Evolutionary conservation across 2,113 vertebrate species (phyloP).

Genomic region (Corapipo altera): DNA sequence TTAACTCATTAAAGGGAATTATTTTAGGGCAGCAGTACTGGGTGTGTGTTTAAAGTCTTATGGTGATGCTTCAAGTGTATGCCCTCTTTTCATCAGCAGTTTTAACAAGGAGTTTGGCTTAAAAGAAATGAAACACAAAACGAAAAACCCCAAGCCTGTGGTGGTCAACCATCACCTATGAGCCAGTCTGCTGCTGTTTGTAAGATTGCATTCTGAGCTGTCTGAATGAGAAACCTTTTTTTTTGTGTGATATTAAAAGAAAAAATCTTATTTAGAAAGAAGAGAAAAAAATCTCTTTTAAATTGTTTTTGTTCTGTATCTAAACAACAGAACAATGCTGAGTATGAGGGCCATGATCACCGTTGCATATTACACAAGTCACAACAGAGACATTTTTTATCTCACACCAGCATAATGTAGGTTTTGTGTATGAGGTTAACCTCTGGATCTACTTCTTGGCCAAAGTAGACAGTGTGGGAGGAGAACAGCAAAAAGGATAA

Average conservation of each 20-base stretch:
- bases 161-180: neutral
- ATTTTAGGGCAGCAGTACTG: neutral
- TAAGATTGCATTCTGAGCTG: neutral
- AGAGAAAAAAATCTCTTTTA: rapidly evolving
- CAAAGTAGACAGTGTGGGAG: neutral
- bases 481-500: neutral
- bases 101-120: neutral
- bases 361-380: neutral
- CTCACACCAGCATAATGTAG: neutral
- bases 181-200: rapidly evolving
- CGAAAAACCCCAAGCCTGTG: rapidly evolving
- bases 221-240: neutral
- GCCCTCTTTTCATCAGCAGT: neutral
- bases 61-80: neutral
- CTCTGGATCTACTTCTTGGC: neutral
- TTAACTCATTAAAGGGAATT: neutral
- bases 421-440: neutral
- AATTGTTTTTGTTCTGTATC: neutral
- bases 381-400: neutral
- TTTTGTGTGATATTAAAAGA: neutral
- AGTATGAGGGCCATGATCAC: neutral
- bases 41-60: neutral
- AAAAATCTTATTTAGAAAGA: neutral
- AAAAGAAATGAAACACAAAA: neutral
- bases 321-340: neutral